Evolutionary conservation across 2,797 vertebrate genomes (phyloP).

Genomic region (Leptoclinus maculatus): DNA sequence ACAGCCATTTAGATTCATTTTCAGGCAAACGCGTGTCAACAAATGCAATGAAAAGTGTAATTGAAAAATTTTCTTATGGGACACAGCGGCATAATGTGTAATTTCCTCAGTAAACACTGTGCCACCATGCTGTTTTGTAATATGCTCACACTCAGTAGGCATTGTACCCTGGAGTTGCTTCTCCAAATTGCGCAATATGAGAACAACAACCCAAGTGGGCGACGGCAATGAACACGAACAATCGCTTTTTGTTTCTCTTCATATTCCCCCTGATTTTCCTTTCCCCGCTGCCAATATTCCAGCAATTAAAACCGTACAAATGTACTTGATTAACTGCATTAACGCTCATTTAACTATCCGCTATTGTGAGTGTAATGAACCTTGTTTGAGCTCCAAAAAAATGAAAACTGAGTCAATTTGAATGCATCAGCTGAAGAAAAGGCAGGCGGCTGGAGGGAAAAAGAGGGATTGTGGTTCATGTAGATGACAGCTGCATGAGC

Average conservation of each 20-base stretch:
- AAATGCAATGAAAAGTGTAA: constrained; percentile 79
- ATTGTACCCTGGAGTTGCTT: constrained; percentile 63
- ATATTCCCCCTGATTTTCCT: constrained; percentile 40
- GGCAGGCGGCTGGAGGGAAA: not conserved
- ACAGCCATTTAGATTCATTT: constrained; percentile 53
- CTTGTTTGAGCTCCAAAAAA: constrained; percentile 31
- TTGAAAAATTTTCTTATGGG: constrained; percentile 82
- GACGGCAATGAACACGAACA: constrained; percentile 58
- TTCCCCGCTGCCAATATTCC: constrained; percentile 43
- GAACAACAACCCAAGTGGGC: constrained; percentile 54
- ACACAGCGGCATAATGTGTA: constrained; percentile 73
- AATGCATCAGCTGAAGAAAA: constrained; percentile 45
- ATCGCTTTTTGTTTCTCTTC: constrained; percentile 43
- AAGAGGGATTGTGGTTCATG: constrained; percentile 30
- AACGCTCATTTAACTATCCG: constrained; percentile 70
- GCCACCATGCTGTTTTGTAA: constrained; percentile 77
- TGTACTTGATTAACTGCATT: constrained; percentile 77
- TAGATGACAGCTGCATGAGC: constrained; percentile 60
- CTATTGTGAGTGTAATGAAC: constrained; percentile 72
- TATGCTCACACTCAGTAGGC: constrained; percentile 62
- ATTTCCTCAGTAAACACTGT: constrained; percentile 71
- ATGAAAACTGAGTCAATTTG: constrained; percentile 43
- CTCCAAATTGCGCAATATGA: constrained; percentile 61
- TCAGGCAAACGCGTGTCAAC: constrained; percentile 60
- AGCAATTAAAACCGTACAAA: constrained; percentile 76